Conservation (phyloP, 2,888 invertebrate species). For the Cryptocheilus praepositus region DNA sequence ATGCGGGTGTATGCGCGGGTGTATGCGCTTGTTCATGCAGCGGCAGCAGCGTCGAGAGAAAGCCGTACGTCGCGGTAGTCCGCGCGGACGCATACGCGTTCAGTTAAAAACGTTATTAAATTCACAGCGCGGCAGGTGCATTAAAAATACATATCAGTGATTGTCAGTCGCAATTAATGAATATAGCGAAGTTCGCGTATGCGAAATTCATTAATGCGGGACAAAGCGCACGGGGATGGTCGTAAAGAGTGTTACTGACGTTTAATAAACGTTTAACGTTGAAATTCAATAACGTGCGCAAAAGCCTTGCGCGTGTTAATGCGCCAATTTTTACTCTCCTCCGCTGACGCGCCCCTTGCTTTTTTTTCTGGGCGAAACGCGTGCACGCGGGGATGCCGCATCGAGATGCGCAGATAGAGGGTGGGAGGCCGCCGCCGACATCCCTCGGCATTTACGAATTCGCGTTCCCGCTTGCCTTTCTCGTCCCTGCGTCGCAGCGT, state of each 20-base stretch:
- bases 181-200: not conserved
- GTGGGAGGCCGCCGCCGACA: not conserved
- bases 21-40: too few species aligned
- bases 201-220: not conserved
- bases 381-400: too few species aligned
- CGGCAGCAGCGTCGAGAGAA: too few species aligned
- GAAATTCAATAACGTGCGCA: slow-evolving; percentile 1
- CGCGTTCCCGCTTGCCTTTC: slow-evolving; percentile 28
- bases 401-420: slow-evolving; percentile 1
- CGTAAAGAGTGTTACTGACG: slow-evolving; percentile 1
- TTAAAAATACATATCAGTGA: not conserved
- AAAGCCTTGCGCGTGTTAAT: not conserved
- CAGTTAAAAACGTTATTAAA: too few species aligned
- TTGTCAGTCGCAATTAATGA: slow-evolving; percentile 6
- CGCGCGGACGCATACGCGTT: too few species aligned
- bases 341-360: too few species aligned
- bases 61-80: too few species aligned
- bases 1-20: too few species aligned
- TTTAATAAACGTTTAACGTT: slow-evolving; percentile 9
- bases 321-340: not conserved
- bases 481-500: not conserved
- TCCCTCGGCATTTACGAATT: slow-evolving; percentile 20
- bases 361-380: too few species aligned
- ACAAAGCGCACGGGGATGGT: not conserved
- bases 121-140: too few species aligned